phyloP scores from a whole-genome alignment of 2,888 invertebrate species.

The Sycophila texana region DNA sequence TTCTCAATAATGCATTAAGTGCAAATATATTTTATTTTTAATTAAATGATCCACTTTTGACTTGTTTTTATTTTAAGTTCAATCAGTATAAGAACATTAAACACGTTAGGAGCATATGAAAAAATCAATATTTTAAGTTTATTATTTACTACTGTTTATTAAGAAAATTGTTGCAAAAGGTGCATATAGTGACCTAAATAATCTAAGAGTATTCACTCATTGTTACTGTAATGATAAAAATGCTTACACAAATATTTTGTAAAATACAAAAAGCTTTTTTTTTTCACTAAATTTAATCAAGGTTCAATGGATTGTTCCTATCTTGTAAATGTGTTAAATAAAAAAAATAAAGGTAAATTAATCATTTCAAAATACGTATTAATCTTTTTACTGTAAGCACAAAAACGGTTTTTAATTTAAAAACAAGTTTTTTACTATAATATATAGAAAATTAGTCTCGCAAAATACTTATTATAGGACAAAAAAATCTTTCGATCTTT shows the following conservation, averaged over 20 bases:
- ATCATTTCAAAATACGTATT: constrained; percentile 50
- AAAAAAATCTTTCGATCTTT: constrained; percentile 20
- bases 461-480: constrained; percentile 49
- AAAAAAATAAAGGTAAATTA: constrained; percentile 34
- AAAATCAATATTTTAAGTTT: background rate
- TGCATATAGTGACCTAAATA: constrained; percentile 14
- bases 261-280: constrained; percentile 44
- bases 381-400: constrained; percentile 50
- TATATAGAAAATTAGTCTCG: constrained; percentile 50
- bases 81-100: too few species aligned
- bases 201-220: constrained; percentile 11
- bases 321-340: constrained; percentile 45
- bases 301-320: constrained; percentile 13
- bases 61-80: too few species aligned
- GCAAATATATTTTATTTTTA: too few species aligned
- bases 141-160: constrained; percentile 8
- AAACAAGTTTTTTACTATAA: constrained; percentile 53
- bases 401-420: constrained; percentile 46
- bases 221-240: constrained; percentile 27
- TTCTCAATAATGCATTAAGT: background rate
- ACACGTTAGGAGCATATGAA: too few species aligned
- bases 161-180: constrained; percentile 28
- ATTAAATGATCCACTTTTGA: too few species aligned
- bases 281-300: constrained; percentile 24
- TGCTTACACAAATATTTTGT: constrained; percentile 26